A percentile compares a stretch with the other conserved stretches of the same genome.
phyloP scores from a whole-genome alignment of 2,113 vertebrate genomes.

The Hypocryptadius cinnamomeus region DNA sequence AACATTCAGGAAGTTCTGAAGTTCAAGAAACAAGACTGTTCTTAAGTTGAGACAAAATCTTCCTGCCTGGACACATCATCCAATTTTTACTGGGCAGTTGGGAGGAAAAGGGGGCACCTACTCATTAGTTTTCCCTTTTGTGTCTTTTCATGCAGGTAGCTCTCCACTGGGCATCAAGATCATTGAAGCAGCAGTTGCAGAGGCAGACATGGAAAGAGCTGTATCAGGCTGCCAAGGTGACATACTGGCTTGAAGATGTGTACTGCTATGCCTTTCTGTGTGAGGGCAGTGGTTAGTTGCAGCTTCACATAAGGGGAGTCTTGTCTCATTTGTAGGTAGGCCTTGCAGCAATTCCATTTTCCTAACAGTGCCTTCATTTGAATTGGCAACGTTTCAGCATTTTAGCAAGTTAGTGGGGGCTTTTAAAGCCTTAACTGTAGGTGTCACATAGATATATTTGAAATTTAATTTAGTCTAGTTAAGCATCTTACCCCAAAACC shows the following conservation, averaged over 20 bases:
- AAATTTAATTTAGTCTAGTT: not conserved
- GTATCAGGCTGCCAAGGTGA: not conserved
- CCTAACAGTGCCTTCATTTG: not conserved
- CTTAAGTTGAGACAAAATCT: not conserved
- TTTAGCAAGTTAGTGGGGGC: not conserved
- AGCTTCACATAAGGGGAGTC: not conserved
- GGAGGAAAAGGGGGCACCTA: not conserved
- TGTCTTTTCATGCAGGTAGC: not conserved
- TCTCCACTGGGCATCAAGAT: not conserved
- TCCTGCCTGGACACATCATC: rapidly evolving
- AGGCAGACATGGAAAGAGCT: not conserved
- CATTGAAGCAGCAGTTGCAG: not conserved
- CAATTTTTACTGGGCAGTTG: rapidly evolving
- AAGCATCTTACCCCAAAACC: not conserved
- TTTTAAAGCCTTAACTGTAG: not conserved
- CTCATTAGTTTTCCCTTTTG: not conserved
- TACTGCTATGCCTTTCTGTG: not conserved
- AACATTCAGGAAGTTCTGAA: not conserved
- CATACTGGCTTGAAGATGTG: not conserved
- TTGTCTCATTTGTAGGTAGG: not conserved
- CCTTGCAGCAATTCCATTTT: not conserved
- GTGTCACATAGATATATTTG: not conserved
- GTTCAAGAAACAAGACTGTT: not conserved
- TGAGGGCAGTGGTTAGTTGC: not conserved
- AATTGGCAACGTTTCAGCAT: not conserved